phyloP scores from a whole-genome alignment of 2,113 vertebrate species.

The Machaerirhynchus nigripectus region DNA sequence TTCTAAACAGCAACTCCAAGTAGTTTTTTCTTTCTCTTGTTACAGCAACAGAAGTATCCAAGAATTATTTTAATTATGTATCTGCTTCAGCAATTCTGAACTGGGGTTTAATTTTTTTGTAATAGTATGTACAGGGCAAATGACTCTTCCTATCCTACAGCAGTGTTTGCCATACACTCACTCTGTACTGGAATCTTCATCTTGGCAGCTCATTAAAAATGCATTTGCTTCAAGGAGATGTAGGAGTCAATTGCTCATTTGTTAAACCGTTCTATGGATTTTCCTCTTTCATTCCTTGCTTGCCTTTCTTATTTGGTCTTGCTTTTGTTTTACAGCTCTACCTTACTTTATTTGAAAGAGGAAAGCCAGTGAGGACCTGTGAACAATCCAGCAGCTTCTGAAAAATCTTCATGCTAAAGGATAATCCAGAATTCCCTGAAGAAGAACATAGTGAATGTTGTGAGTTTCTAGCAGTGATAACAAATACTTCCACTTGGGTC shows the following conservation, averaged over 20 bases:
- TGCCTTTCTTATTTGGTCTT: conserved; percentile 27
- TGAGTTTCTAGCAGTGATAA: conserved; percentile 62
- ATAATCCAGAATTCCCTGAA: conserved; percentile 49
- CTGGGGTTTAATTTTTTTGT: conserved; percentile 8
- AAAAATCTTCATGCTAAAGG: conserved; percentile 66
- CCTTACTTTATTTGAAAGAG: conserved; percentile 52
- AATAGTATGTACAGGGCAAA: not conserved
- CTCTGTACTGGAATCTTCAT: not conserved
- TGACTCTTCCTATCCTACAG: not conserved
- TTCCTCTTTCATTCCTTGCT: not conserved
- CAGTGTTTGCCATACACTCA: not conserved
- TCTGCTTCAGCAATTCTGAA: not conserved
- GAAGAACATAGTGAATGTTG: conserved; percentile 76
- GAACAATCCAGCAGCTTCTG: conserved; percentile 18
- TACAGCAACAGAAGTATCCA: not conserved
- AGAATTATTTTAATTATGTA: conserved; percentile 1
- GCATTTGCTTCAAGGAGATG: not conserved
- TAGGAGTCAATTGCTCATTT: not conserved
- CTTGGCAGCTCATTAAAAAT: conserved; percentile 8
- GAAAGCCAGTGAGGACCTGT: conserved; percentile 34
- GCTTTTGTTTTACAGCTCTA: conserved; percentile 49
- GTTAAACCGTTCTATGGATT: not conserved
- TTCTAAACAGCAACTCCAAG: not conserved
- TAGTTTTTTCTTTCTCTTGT: not conserved
- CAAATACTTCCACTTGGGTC: not conserved